Conservation (phyloP, 2,888 invertebrate genomes). For the Orchesella flavescens region DNA sequence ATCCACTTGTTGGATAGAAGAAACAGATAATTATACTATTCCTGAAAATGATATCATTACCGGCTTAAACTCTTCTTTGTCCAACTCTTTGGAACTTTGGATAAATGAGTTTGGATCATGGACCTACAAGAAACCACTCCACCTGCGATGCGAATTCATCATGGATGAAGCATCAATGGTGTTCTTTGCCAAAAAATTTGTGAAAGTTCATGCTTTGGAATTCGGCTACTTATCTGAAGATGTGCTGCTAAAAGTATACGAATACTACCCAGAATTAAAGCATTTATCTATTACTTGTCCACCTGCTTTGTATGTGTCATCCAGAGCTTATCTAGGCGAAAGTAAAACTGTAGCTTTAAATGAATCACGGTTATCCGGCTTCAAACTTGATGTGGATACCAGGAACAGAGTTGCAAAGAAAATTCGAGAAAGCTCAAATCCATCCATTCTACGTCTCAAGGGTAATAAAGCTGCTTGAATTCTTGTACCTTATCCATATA, state of each 20-base stretch:
- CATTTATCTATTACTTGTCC: constrained; percentile 27
- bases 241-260: constrained; percentile 29
- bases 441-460: constrained; percentile 38
- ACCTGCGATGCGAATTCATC: constrained; percentile 29
- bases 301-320: constrained; percentile 34
- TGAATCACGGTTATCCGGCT: constrained; percentile 34
- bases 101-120: constrained; percentile 2
- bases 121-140: not conserved
- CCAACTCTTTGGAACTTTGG: constrained; percentile 28
- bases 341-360: constrained; percentile 32
- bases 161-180: constrained; percentile 17
- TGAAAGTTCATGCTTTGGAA: constrained; percentile 17
- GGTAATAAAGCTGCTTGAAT: not conserved
- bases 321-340: constrained; percentile 42
- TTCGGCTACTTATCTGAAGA: constrained; percentile 36
- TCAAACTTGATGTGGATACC: constrained; percentile 32
- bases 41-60: not conserved
- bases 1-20: constrained; percentile 44
- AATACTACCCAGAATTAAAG: constrained; percentile 7
- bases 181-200: constrained; percentile 27
- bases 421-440: constrained; percentile 25
- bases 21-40: constrained; percentile 4
- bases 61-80: not conserved
- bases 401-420: constrained; percentile 34
- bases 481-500: no score